phyloP scores from a whole-genome alignment of 1,140 invertebrate genomes.

The Danaus melanippus region DNA sequence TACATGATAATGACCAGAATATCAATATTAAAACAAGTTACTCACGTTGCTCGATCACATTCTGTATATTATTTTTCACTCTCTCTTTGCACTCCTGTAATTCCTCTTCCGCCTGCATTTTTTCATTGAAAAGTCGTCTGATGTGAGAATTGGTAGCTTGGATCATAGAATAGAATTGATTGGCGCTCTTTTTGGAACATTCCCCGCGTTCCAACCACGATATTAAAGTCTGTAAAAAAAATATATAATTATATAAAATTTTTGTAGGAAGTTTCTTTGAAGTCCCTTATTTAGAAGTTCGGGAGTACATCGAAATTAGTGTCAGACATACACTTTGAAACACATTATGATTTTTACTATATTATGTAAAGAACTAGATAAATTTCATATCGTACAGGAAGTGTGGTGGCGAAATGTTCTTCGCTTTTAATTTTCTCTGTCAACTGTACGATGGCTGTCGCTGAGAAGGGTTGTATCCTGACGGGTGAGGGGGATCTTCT shows the following conservation, averaged over 20 bases:
- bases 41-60: constrained; percentile 91
- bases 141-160: constrained; percentile 94
- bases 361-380: background rate
- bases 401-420: constrained; percentile 38
- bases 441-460: constrained; percentile 66
- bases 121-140: constrained; percentile 86
- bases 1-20: constrained; percentile 6
- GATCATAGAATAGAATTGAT: constrained; percentile 94
- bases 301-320: constrained; percentile 90
- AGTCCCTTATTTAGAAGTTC: constrained; percentile 78
- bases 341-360: too few species aligned
- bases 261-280: too few species aligned
- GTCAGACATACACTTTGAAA: constrained; percentile 37
- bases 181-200: constrained; percentile 90
- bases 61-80: constrained; percentile 86
- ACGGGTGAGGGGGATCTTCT: constrained; percentile 68
- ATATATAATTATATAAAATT: too few species aligned
- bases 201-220: constrained; percentile 80
- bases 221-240: constrained; percentile 15
- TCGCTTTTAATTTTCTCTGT: constrained; percentile 58
- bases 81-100: constrained; percentile 88
- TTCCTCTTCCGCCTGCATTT: constrained; percentile 87
- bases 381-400: constrained; percentile 38
- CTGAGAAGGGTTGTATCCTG: constrained; percentile 76
- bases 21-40: constrained; percentile 16